Percentiles rank a stretch among this genome's conserved stretches.
These are phyloP conservation scores for Canis aureus DNA, from an alignment of 2,113 vertebrate species.

Conservation along the genomic window DNA sequence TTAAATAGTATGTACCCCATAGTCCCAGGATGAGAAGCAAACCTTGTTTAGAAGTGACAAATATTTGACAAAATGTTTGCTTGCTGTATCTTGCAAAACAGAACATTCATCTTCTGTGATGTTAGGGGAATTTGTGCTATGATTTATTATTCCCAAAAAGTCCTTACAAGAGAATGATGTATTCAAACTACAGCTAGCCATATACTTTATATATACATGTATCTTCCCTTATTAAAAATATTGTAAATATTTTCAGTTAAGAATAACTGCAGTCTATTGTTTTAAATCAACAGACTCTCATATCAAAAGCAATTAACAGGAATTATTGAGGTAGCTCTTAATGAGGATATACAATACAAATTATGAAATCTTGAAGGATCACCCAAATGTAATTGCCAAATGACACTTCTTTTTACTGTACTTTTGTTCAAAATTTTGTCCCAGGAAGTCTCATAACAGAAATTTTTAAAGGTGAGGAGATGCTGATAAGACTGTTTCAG, in stretches of 20 bases:
- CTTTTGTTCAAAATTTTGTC: background rate
- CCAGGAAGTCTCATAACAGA: background rate
- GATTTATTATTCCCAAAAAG: background rate
- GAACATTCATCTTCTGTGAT: background rate
- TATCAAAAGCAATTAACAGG: background rate
- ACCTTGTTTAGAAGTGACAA: background rate
- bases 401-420: background rate
- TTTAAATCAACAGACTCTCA: background rate
- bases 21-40: background rate
- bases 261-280: background rate
- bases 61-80: background rate
- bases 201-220: background rate
- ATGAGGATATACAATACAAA: background rate
- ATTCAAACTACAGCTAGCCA: background rate
- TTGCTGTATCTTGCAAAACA: background rate
- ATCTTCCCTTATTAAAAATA: background rate
- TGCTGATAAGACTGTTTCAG: background rate
- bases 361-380: background rate
- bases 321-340: background rate
- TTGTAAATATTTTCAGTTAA: background rate
- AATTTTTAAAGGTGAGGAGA: background rate
- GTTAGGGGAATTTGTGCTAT: background rate
- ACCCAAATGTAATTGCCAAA: background rate
- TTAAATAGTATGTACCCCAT: background rate
- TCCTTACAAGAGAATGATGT: background rate